A percentile compares a stretch with the other conserved stretches of the same genome.
These are phyloP conservation scores for Morpho helenor DNA, from an alignment of 2,888 invertebrate genomes.

Conservation along the genomic window DNA sequence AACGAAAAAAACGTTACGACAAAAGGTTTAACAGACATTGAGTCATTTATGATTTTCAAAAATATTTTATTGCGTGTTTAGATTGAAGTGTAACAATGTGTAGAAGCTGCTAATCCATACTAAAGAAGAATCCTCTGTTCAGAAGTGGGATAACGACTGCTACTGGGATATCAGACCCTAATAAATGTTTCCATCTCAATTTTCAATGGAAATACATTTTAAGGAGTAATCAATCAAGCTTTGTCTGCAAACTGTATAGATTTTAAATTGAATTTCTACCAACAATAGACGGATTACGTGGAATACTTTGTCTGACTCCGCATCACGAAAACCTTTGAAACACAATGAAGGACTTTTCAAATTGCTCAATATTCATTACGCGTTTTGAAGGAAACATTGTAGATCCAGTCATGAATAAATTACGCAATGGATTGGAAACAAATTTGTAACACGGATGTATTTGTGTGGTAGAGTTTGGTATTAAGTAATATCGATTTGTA, in stretches of 20 bases:
- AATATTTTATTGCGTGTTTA: no score
- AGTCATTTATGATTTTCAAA: no score
- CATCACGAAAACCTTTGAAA: conserved; percentile 33
- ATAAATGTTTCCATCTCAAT: conserved; percentile 4
- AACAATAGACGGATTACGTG: conserved; percentile 72
- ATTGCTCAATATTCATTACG: conserved; percentile 30
- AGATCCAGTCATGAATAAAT: conserved; percentile 6
- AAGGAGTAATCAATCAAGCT: conserved; percentile 72
- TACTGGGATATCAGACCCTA: not conserved
- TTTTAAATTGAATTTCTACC: conserved; percentile 75
- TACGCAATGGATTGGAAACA: conserved; percentile 32
- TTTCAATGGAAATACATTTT: conserved; percentile 43
- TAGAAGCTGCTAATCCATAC: no score
- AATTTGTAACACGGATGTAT: conserved; percentile 11
- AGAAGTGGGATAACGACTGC: no score
- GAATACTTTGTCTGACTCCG: conserved; percentile 53
- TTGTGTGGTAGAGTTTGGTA: conserved; percentile 1
- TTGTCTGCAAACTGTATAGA: conserved; percentile 62
- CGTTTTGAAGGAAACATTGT: not conserved
- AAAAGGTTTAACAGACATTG: no score
- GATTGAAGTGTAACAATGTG: no score
- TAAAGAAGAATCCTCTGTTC: no score
- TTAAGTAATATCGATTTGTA: conserved; percentile 48
- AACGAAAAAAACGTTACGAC: no score
- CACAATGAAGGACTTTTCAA: conserved; percentile 11